Percentiles rank a stretch among this genome's conserved stretches.
These are phyloP conservation scores for Pterostichus niger DNA, from an alignment of 2,888 invertebrate species.

Conservation along the genomic window DNA sequence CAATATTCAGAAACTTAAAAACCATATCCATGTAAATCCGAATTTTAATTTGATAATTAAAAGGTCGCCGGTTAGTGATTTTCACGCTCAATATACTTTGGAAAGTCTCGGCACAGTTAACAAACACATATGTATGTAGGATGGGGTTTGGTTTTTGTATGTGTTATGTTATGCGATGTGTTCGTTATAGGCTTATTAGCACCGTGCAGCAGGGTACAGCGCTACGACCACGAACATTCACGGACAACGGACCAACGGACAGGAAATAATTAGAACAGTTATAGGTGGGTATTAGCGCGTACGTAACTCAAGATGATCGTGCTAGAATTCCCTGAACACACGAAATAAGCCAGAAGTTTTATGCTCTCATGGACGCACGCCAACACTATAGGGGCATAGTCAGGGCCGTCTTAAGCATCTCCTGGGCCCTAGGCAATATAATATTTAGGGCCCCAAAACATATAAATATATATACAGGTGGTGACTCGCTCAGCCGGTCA, in stretches of 20 bases:
- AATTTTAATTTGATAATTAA: conserved; percentile 58
- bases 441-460: too few relatives aligned
- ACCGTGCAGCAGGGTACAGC: neutral
- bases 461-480: too few relatives aligned
- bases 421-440: too few relatives aligned
- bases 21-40: conserved; percentile 31
- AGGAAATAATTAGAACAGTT: conserved; percentile 63
- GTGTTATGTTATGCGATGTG: neutral
- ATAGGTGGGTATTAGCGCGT: conserved; percentile 45
- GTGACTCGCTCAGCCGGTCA: too few relatives aligned
- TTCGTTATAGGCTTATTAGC: conserved; percentile 52
- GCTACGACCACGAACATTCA: conserved; percentile 14
- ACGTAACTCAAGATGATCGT: conserved; percentile 6
- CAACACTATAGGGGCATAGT: neutral
- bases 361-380: neutral
- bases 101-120: conserved; percentile 18
- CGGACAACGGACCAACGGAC: conserved; percentile 34
- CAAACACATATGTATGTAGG: neutral
- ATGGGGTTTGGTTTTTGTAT: neutral
- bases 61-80: conserved; percentile 52
- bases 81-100: conserved; percentile 53
- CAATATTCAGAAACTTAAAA: conserved; percentile 29
- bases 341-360: neutral
- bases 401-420: too few relatives aligned
- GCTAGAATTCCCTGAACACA: conserved; percentile 18